Base-by-base conservation (phyloP, 2,797 vertebrate genomes). In the Oreochromis grahami region DNA sequence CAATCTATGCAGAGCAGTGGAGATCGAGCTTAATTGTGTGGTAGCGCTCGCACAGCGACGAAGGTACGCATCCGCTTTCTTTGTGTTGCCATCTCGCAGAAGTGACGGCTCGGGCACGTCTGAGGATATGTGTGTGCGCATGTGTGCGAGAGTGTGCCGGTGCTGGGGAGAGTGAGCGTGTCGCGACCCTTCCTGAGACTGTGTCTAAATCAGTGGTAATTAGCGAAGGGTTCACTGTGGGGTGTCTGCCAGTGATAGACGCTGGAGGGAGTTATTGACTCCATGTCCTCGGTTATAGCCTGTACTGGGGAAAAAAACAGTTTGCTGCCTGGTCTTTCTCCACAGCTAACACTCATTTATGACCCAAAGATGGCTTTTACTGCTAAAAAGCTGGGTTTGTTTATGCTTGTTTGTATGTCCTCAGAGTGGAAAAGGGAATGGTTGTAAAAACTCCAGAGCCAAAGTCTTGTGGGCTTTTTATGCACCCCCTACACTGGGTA, bases 131-230 rank as follows among this genome's bases (percentile, higher is more conserved):
- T 86, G 74, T 51, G 77, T 70, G 58, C 63, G 76, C 53, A 82
- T 60, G 80, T 56, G 51, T 32, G 84, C 56, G 63, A 78, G 26
- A 85, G 87, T 86, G 91, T 84, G 87, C 90, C 90, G 56, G 83
- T 55, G 88, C 72, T 88, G 90, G 88, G 87, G 87, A 91, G 86
- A 88, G 88, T 77, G 92, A 90, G 90, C 87, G 86, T 93, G 92
- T 89, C 89, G 24, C 86, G 94, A 95, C 93, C 94, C 93, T 95
- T 93, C 91, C 93, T 48, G 90, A 95, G 91, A 95, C 92, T 87
- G 83, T 91, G 91, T 94, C 94, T 95, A 94, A 95, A 94, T 96
- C 93, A 94, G 92, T 94, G 93, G 93, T 96, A 96, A 96, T 96
- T 96, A 96, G 94, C 78, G 43, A 87, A 84, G 89, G 88, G 94